Conservation (phyloP, 1,140 invertebrate genomes). For the Cotesia vestalis region DNA sequence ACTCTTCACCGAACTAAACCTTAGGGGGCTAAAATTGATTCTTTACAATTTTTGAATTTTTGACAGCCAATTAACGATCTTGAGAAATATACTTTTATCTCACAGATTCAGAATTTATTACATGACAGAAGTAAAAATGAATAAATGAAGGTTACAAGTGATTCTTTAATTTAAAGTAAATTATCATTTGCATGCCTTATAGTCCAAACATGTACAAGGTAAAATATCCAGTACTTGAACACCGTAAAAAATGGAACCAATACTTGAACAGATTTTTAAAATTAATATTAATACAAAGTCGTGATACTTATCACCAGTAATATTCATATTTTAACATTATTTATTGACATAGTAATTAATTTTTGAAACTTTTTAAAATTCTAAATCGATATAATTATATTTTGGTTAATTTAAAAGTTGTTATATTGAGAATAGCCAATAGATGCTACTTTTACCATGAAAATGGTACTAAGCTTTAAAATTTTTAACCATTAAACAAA, state of each 20-base stretch:
- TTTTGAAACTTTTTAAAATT: background rate
- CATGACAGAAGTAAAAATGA: background rate
- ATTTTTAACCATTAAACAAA: background rate
- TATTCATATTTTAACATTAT: background rate
- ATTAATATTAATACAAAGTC: background rate
- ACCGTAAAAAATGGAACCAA: no score
- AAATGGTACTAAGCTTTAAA: background rate
- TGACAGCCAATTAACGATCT: conserved; percentile 26
- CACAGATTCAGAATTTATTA: background rate
- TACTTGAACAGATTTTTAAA: background rate
- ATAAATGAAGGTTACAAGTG: background rate
- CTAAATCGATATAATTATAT: background rate
- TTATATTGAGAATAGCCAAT: background rate
- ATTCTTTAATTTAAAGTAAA: no score
- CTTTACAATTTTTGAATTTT: conserved; percentile 15
- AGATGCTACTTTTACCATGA: background rate
- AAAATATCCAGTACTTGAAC: background rate
- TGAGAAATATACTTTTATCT: conserved; percentile 21
- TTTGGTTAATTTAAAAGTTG: background rate
- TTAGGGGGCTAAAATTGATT: background rate
- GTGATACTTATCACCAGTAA: background rate
- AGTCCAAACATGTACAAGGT: background rate
- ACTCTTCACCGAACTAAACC: background rate
- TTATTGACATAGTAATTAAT: background rate
- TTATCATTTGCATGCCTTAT: no score